phyloP scores from a whole-genome alignment of 2,888 invertebrate species.

The Parascotia fuliginaria region DNA sequence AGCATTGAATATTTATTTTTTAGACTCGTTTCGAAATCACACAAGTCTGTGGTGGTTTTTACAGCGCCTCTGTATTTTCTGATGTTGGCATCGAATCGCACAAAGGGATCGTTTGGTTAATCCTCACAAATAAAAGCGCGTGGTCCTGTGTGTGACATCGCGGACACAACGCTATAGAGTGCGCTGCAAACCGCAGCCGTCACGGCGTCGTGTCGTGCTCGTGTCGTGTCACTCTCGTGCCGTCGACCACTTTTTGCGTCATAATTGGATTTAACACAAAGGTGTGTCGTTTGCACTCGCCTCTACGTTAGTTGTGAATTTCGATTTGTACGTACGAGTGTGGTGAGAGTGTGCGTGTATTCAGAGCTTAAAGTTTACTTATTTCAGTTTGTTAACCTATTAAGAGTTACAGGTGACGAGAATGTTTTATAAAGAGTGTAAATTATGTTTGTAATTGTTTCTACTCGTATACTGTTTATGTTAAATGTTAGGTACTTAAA shows the following conservation, averaged over 20 bases:
- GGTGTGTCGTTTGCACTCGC: constrained; percentile 28
- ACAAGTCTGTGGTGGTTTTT: too few species aligned
- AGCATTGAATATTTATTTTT: too few species aligned
- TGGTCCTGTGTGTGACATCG: not conserved
- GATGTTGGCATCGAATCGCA: not conserved
- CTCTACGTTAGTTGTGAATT: not conserved
- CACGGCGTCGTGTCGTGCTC: constrained; percentile 15
- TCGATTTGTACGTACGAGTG: not conserved
- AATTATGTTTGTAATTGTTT: too few species aligned
- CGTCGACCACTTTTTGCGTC: constrained; percentile 20
- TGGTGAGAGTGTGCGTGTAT: not conserved
- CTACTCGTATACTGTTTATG: too few species aligned
- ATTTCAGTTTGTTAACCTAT: not conserved
- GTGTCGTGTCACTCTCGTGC: not conserved
- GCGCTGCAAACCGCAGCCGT: not conserved
- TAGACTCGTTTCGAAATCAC: too few species aligned
- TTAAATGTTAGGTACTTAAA: too few species aligned
- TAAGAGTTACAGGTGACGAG: too few species aligned
- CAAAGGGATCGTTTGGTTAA: not conserved
- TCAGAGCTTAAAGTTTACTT: not conserved
- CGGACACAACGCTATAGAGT: not conserved
- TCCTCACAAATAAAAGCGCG: not conserved
- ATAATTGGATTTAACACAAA: constrained; percentile 39
- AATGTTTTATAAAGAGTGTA: too few species aligned
- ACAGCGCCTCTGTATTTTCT: not conserved